Evolutionary conservation across 2,797 vertebrate species (phyloP), one percentile per base, ranked within the genome.

Genomic region (Danio albolineatus): DNA sequence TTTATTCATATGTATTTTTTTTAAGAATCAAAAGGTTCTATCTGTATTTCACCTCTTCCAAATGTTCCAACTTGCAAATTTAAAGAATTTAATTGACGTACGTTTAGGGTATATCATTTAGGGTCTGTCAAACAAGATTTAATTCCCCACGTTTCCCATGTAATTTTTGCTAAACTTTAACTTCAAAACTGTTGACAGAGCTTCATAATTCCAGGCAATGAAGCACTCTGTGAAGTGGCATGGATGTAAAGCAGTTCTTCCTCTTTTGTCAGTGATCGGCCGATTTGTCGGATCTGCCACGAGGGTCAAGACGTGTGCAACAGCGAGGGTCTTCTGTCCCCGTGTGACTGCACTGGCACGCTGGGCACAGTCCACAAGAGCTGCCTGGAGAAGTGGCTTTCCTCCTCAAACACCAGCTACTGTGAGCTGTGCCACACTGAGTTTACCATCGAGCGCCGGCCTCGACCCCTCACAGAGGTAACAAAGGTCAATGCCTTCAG

Each of bases 371-470:
- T 99, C 87, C 97, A 99, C 93, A 96, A 95, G 92, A 98, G 95
- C 94, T 99, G 97, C 86, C 89, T 98, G 90, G 97, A 99, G 90
- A 96, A 93, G 89, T 99, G 97, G 97, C 93, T 99, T 36, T 98
- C 97, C 0, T 97, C 97, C 4, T 99, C 97, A 84, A 98, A 99
- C 94, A 99, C 97, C 88, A 98, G 95, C 92, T 98, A 96, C 94
- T 98, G 97, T 39, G 97, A 98, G 92, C 95, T 99, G 73, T 99
- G 97, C 90, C 97, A 98, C 93, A 96, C 96, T 0, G 95, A 97
- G 89, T 98, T 98, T 87, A 95, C 94, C 65, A 94, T 97, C 39
- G 96, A 98, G 93, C 95, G 97, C 86, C 93, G 93, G 54, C 96
- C 96, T 0, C 90, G 95, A 82, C 95, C 96, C 73, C 94, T 98